phyloP scores from a whole-genome alignment of 2,113 vertebrate genomes.

The Halichoerus grypus region DNA sequence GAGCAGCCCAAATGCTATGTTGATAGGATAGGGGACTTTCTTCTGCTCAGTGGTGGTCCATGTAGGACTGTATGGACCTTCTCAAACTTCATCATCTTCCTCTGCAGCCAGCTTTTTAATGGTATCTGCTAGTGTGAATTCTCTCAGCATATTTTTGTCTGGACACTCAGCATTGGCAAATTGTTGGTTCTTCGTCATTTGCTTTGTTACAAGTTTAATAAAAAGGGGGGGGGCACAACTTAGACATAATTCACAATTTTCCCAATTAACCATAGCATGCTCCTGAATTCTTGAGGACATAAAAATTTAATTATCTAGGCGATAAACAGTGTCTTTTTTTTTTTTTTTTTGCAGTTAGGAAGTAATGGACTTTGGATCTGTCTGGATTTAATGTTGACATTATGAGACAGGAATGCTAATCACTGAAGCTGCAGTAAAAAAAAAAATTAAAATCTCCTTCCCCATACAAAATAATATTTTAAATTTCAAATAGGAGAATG shows the following conservation, averaged over 20 bases:
- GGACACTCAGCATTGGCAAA: not conserved
- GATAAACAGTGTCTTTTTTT: slow-evolving; percentile 54
- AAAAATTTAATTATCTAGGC: slow-evolving; percentile 67
- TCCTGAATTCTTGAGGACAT: slow-evolving; percentile 66
- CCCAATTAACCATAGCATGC: slow-evolving; percentile 56
- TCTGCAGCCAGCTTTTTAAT: not conserved
- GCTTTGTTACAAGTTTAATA: slow-evolving; percentile 42
- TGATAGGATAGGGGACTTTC: too few relatives aligned
- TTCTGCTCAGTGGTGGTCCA: not conserved
- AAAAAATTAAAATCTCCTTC: slow-evolving; percentile 10
- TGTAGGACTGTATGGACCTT: not conserved
- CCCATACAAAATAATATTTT: slow-evolving; percentile 58
- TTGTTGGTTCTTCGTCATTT: not conserved
- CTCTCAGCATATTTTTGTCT: not conserved
- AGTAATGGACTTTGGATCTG: slow-evolving; percentile 64
- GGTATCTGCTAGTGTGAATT: not conserved
- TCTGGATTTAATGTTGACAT: slow-evolving; percentile 68
- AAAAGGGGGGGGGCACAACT: not conserved
- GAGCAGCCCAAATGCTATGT: not conserved
- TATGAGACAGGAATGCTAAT: slow-evolving; percentile 59
- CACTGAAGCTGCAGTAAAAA: slow-evolving; percentile 70
- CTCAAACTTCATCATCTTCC: not conserved
- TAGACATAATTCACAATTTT: slow-evolving; percentile 54
- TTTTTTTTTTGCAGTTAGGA: slow-evolving; percentile 34
- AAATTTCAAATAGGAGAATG: slow-evolving; percentile 60